Base-by-base conservation (phyloP, 2,113 vertebrate species). In the Lucifuga dentata region DNA sequence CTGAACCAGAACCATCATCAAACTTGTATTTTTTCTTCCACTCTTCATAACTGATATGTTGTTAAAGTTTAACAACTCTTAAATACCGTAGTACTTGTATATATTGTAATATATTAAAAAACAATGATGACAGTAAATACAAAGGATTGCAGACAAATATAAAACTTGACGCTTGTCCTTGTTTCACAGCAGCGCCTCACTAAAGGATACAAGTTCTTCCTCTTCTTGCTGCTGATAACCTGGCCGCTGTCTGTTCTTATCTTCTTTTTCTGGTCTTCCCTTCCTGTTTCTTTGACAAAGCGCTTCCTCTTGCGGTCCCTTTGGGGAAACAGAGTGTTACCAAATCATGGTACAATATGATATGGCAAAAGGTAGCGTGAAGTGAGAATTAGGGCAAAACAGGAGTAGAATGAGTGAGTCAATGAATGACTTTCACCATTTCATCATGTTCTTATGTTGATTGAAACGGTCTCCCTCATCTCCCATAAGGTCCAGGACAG, bases 281-380 rank as follows among this genome's bases (percentile, higher is more conserved):
- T 95, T 50, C 96, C 95, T 0, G 89, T 92, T 24, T 95, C 94
- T 26, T 82, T 92, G 60, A 99, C 93, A 0, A 99, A 99, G 0
- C 96, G 93, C 83, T 99, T 99, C 88, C 84, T 97, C 81, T 98
- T 99, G 8, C 97, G 95, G 67, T 99, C 98, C 98, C 97, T 99
- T 1, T 0, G 19, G 39, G 3, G 3, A n/a, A 5, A 70, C 0
- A 35, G 12, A 36, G 9, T 71, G 0, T 21, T 12, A 9, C 0
- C 1, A 3, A 29, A 11, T 63, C 5, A 36, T 5, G 5, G 26
- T 29, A 29, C 8, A 29, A 10, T 44, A 3, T 21, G 7, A 39
- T 35, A 23, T 5, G 5, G 13, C 0, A 11, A 36, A 72, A 26
- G 0, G 20, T 51, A 40, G 2, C 12, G 15, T 3, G 1, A 3